phyloP scores from a whole-genome alignment of 2,797 vertebrate species.

The Leucoraja ocellata region DNA sequence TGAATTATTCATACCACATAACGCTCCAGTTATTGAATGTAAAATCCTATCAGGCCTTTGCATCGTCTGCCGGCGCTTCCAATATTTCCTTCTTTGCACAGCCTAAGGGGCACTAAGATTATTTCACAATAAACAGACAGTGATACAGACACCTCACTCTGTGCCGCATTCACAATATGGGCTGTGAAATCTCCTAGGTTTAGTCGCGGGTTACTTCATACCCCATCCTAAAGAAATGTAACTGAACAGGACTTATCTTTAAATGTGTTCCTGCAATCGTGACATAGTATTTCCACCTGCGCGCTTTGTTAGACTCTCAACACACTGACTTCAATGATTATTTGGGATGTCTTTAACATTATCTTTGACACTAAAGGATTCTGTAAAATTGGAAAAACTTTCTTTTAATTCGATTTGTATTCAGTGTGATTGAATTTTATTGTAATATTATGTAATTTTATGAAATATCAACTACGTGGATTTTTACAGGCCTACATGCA shows the following conservation, averaged over 20 bases:
- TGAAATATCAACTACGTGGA: not conserved
- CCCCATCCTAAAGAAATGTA: not conserved
- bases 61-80: not conserved
- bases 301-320: not conserved
- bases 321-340: too few species aligned
- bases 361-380: not conserved
- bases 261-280: not conserved
- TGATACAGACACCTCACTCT: not conserved
- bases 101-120: conserved; percentile 20
- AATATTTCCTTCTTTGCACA: not conserved
- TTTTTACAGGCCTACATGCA: not conserved
- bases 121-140: conserved; percentile 27
- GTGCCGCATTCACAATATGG: not conserved
- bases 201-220: not conserved
- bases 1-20: not conserved
- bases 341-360: not conserved
- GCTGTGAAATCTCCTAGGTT: not conserved
- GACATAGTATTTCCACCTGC: not conserved
- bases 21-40: not conserved
- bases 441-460: not conserved
- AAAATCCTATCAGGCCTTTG: conserved; percentile 7
- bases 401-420: not conserved
- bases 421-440: not conserved
- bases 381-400: not conserved
- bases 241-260: not conserved